Percentiles rank a stretch among this genome's conserved stretches.
Evolutionary conservation across 2,888 invertebrate species (phyloP).

Genomic region (Heliconius ethilla): DNA sequence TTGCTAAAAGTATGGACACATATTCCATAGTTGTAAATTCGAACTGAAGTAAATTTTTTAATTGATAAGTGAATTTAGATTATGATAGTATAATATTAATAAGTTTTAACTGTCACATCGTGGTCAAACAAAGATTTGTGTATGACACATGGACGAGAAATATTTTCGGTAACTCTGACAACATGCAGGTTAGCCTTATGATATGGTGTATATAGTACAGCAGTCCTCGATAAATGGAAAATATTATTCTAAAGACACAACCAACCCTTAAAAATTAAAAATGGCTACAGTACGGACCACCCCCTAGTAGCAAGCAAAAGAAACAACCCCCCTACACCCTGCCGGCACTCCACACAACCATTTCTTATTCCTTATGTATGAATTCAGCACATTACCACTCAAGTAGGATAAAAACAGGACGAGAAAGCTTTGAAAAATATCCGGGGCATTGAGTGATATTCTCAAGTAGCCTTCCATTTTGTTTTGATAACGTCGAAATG

Average conservation of each 20-base stretch:
- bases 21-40: too few relatives aligned
- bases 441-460: conserved; percentile 72
- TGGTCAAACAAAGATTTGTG: too few relatives aligned
- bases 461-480: conserved; percentile 58
- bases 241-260: neutral
- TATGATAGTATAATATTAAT: too few relatives aligned
- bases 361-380: conserved; percentile 88
- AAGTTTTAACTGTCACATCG: too few relatives aligned
- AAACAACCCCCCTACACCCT: conserved; percentile 46
- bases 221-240: too few relatives aligned
- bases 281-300: conserved; percentile 33
- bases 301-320: conserved; percentile 44
- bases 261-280: conserved; percentile 32
- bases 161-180: too few relatives aligned
- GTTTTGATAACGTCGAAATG: conserved; percentile 40
- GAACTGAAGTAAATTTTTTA: too few relatives aligned
- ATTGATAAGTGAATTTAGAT: too few relatives aligned
- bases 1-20: too few relatives aligned
- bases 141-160: too few relatives aligned
- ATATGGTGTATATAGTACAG: too few relatives aligned
- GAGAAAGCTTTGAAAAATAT: conserved; percentile 76
- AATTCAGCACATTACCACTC: conserved; percentile 87
- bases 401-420: conserved; percentile 83
- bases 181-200: too few relatives aligned
- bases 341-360: conserved; percentile 69